Conservation (phyloP, 2,888 invertebrate species). For the Thyatira batis region DNA sequence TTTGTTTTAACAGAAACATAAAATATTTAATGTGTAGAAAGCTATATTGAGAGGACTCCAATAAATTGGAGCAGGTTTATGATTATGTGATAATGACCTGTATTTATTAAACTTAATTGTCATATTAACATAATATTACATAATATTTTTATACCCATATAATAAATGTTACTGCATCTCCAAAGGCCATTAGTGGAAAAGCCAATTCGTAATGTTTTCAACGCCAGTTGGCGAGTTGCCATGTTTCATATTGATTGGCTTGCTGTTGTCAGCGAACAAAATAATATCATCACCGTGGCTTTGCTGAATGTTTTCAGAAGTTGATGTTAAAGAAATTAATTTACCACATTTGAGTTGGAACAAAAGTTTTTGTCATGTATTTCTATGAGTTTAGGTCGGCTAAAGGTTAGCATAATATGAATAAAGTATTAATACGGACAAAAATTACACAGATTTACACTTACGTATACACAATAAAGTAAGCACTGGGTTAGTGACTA, state of each 20-base stretch:
- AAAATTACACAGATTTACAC: too few species aligned
- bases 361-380: background rate
- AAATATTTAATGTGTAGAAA: too few species aligned
- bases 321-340: background rate
- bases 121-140: background rate
- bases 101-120: background rate
- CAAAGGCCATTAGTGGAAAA: slow-evolving; percentile 1
- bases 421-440: too few species aligned
- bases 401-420: too few species aligned
- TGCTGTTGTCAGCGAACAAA: slow-evolving; percentile 12
- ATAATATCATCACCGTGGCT: slow-evolving; percentile 14
- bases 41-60: too few species aligned
- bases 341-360: background rate
- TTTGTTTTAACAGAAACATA: too few species aligned
- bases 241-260: slow-evolving; percentile 36
- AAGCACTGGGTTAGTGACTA: too few species aligned
- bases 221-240: slow-evolving; percentile 42
- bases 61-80: too few species aligned
- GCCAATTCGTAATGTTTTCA: slow-evolving; percentile 12
- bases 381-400: too few species aligned
- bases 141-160: background rate
- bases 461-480: too few species aligned
- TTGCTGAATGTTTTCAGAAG: slow-evolving; percentile 3
- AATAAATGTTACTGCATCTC: background rate
- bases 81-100: too few species aligned